These are phyloP conservation scores for Eristalis pertinax DNA, from an alignment of 2,888 invertebrate genomes.

Conservation along the genomic window DNA sequence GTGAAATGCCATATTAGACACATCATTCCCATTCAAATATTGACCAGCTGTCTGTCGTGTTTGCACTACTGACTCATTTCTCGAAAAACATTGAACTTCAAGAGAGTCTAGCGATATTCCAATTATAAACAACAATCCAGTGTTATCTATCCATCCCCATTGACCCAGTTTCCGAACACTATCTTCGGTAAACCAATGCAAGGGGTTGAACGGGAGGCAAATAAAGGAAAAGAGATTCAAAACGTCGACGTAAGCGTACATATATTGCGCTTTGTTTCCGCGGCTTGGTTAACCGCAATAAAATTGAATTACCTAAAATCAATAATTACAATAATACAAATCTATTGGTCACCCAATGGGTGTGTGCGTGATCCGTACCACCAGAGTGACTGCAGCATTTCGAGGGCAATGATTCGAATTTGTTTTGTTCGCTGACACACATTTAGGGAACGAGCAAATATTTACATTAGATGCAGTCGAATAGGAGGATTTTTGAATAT, in stretches of 20 bases:
- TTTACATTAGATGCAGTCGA: neutral
- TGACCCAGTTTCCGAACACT: constrained; percentile 53
- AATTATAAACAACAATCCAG: neutral
- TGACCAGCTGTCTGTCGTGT: constrained; percentile 8
- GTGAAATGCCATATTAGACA: neutral
- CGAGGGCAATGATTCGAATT: neutral
- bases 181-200: constrained; percentile 39
- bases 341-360: constrained; percentile 42
- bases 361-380: constrained; percentile 29
- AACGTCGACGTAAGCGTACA: neutral
- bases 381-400: neutral
- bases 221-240: neutral
- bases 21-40: neutral
- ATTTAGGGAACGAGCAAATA: neutral
- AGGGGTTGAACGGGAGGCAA: neutral
- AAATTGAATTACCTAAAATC: constrained; percentile 61
- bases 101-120: neutral
- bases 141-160: constrained; percentile 51
- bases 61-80: constrained; percentile 63
- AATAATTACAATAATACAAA: constrained; percentile 54
- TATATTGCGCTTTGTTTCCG: constrained; percentile 35
- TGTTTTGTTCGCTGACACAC: neutral
- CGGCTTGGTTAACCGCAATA: constrained; percentile 37
- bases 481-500: neutral
- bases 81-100: constrained; percentile 65